These are phyloP conservation scores for Rattus norvegicus DNA, from an alignment of 2,113 vertebrate species.

Conservation along the genomic window GRCr8 NC_086035.1:32640501-32641000, in stretches of 20 bases:
- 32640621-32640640: constrained; percentile 85
- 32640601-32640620: constrained; percentile 85
- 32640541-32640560: constrained; percentile 81
- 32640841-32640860: neutral
- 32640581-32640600: constrained; percentile 81
- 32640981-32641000: constrained; percentile 64
- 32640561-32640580: constrained; percentile 69
- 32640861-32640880: neutral
- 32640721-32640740: constrained; percentile 93
- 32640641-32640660: constrained; percentile 91
- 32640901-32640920: constrained; percentile 24
- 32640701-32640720: constrained; percentile 93
- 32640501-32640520: constrained; percentile 78
- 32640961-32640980: neutral
- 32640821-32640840: constrained; percentile 80
- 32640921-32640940: neutral
- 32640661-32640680: constrained; percentile 89
- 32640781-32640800: constrained; percentile 88
- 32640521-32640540: constrained; percentile 80
- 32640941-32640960: neutral
- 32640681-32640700: constrained; percentile 90
- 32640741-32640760: constrained; percentile 95
- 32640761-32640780: constrained; percentile 93
- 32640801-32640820: constrained; percentile 85
- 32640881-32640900: constrained; percentile 35